Base-by-base conservation (phyloP, 2,888 invertebrate species). In the Phalera bucephala region DNA sequence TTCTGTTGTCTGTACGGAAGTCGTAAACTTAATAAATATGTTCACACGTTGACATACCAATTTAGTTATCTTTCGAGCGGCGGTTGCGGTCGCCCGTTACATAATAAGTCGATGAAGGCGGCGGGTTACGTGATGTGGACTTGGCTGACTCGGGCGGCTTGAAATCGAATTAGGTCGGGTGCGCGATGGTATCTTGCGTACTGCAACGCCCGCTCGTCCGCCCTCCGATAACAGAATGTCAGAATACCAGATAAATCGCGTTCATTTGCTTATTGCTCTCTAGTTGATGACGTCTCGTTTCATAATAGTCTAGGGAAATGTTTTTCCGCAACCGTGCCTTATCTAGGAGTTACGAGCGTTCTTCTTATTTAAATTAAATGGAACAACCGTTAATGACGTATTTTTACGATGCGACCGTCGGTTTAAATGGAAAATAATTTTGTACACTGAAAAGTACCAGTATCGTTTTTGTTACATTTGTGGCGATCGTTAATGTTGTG, bases 111-210 rank as follows among this genome's bases (percentile, higher is more conserved):
- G 10, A 36, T 40, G 36, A 54, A 67, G 64, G 64, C 64, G 48
- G 57, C 48, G 20, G 25, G 33, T 32, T 45, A 51, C 53, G 57
- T 56, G 54, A 43, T 30, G 41, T 56, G 52, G n/a, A n/a, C n/a
- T n/a, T n/a, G 47, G 50, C 38, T 52, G 59, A 56, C 52, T 52
- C 55, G 61, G 66, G 31, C 52, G 55, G 66, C 71, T 66, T 67
- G 63, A 69, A 74, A 81, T 83, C 79, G 80, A 84, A 84, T 86
- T 81, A 85, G 80, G 83, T 79, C 80, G 80, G 77, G 71, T 62
- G 64, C 61, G 59, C 72, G 84, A 85, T 87, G 67, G 53, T 79
- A 85, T 86, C 83, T 72, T 56, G 52, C n/a, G 14, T 26, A 57
- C 62, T 72, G 76, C 75, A 74, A 63, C 71, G 61, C 61, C 55